phyloP scores from a whole-genome alignment of 2,888 invertebrate genomes.

The Epiperipatus broadwayi region DNA sequence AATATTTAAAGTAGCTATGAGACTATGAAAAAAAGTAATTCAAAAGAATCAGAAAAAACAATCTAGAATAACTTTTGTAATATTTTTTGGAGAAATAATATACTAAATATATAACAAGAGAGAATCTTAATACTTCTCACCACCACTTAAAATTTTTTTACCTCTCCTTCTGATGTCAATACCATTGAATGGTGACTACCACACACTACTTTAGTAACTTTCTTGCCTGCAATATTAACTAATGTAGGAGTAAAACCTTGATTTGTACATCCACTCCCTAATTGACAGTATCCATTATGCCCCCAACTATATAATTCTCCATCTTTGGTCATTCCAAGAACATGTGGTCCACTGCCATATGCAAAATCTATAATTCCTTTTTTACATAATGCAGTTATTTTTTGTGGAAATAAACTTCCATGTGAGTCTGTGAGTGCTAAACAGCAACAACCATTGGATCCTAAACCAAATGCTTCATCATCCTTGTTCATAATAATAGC shows the following conservation, averaged over 20 bases:
- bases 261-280: conserved; percentile 37
- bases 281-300: conserved; percentile 39
- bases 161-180: conserved; percentile 38
- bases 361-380: conserved; percentile 36
- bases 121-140: too few relatives aligned
- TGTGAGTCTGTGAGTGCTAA: conserved; percentile 36
- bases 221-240: conserved; percentile 32
- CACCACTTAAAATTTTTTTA: too few relatives aligned
- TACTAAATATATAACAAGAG: conserved; percentile 6
- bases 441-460: conserved; percentile 38
- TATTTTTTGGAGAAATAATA: neutral
- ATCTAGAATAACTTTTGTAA: conserved; percentile 10
- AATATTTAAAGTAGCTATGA: too few relatives aligned
- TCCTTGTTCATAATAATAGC: conserved; percentile 38
- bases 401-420: conserved; percentile 35
- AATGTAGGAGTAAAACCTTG: conserved; percentile 34
- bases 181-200: conserved; percentile 40
- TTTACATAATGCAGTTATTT: conserved; percentile 34
- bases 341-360: conserved; percentile 40
- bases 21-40: too few relatives aligned
- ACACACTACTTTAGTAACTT: conserved; percentile 36
- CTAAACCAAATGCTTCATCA: conserved; percentile 38
- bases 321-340: conserved; percentile 36
- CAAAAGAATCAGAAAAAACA: too few relatives aligned
- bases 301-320: conserved; percentile 41